Base-by-base conservation (phyloP, 2,113 vertebrate species). In the Alligator sinensis region DNA sequence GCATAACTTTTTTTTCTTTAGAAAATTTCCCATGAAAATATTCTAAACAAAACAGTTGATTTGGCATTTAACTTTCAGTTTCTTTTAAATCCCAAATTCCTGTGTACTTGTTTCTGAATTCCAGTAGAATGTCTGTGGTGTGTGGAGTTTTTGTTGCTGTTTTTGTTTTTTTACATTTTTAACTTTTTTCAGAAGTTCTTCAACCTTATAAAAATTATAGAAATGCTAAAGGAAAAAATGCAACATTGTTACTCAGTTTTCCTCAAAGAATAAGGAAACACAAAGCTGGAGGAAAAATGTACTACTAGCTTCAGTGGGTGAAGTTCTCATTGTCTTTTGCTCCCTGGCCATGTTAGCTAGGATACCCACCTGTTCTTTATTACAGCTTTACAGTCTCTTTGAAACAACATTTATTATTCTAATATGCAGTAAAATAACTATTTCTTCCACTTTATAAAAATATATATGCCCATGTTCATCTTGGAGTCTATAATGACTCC, bases 201-300 rank as follows among this genome's bases (percentile, higher is more conserved):
- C 1, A 75, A 19, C 60, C 77, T 83, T 78, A 74, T 68, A 77
- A 87, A 89, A 62, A 47, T 82, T n/a, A n/a, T 62, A 19, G 17
- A 47, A 61, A 6, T 78, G 22, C 54, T 21, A 72, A 78, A 63
- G 78, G 16, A 19, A 81, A 28, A 80, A 88, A 70, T 78, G 11
- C 0, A 68, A 6, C 21, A 60, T 21, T 77, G 1, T 63, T 19
- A 79, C 14, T 72, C 11, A 38, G 15, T 68, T 87, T 89, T 80
- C 38, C 62, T 72, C 21, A 34, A 84, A 28, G 2, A 28, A 2
- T 18, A 0, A 9, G 72, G 19, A n/a, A 87, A 15, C 0, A 0
- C 15, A 28, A 93, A 92, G 28, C 87, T 79, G 5, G 28, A 34
- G 28, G 38, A 18, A 66, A 62, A 80, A 70, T 10, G 86, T 72